These are phyloP conservation scores for Chironomus tentans DNA, from an alignment of 2,888 invertebrate species.

Conservation along the genomic window DNA sequence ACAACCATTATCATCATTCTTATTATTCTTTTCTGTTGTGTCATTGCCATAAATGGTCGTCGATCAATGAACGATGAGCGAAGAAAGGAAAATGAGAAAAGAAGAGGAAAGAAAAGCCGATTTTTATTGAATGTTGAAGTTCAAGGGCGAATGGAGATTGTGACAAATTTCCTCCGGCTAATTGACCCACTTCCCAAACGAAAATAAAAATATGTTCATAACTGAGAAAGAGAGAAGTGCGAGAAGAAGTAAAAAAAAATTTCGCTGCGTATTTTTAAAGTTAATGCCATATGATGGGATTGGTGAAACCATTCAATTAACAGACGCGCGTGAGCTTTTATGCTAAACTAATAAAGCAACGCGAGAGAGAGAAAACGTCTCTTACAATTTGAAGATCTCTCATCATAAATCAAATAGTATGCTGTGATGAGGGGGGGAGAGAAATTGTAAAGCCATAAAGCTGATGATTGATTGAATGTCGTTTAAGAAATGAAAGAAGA, in stretches of 20 bases:
- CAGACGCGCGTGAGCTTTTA: background rate
- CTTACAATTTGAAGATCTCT: slow-evolving; percentile 15
- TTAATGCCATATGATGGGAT: background rate
- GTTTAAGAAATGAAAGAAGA: background rate
- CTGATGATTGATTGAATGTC: slow-evolving; percentile 16
- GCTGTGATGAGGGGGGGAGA: background rate
- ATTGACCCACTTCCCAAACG: slow-evolving; percentile 5
- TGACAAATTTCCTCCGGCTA: slow-evolving; percentile 20
- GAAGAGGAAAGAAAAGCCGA: background rate
- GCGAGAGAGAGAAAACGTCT: background rate
- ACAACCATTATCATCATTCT: background rate
- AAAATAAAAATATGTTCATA: background rate
- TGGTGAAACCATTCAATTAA: slow-evolving; percentile 16
- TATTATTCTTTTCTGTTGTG: background rate
- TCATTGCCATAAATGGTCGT: background rate
- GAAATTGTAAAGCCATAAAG: slow-evolving; percentile 10
- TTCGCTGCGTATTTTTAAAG: background rate
- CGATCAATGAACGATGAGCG: background rate
- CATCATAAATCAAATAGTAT: slow-evolving; percentile 19
- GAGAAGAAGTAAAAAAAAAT: background rate
- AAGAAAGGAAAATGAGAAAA: background rate
- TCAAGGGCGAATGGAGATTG: slow-evolving; percentile 12
- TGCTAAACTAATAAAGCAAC: background rate
- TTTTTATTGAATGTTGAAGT: slow-evolving; percentile 6
- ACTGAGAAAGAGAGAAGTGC: background rate